Evolutionary conservation across 2,888 invertebrate genomes (phyloP).

Genomic region (Mellilla xanthometata): DNA sequence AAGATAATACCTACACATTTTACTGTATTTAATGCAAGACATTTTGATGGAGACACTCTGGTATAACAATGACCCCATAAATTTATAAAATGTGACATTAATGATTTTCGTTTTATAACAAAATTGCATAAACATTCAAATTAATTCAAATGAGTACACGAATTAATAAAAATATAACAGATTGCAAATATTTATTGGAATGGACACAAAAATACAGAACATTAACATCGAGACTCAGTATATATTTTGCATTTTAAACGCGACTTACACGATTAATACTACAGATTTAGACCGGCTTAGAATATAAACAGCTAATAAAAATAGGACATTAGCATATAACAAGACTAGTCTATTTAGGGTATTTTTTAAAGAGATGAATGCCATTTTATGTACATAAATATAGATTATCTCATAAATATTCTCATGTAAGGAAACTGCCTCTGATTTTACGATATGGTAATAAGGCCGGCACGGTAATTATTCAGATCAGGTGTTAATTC

Average conservation of each 20-base stretch:
- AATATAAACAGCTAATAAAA: constrained; percentile 36
- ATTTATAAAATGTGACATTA: constrained; percentile 31
- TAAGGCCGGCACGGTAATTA: constrained; percentile 9
- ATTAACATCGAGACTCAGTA: constrained; percentile 19
- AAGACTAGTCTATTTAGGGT: constrained; percentile 25
- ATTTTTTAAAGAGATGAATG: constrained; percentile 20
- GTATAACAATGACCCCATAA: constrained; percentile 20
- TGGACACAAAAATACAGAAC: constrained; percentile 18
- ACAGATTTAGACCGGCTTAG: constrained; percentile 23
- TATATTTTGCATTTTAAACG: constrained; percentile 23
- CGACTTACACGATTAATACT: constrained; percentile 22
- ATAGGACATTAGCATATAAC: constrained; percentile 30
- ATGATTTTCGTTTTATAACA: constrained; percentile 18
- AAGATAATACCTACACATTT: too few species aligned
- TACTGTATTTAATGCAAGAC: too few species aligned
- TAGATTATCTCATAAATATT: constrained; percentile 17
- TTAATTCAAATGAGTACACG: constrained; percentile 29
- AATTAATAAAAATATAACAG: constrained; percentile 18
- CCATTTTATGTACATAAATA: constrained; percentile 21
- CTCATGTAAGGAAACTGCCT: constrained; percentile 18
- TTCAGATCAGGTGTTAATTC: constrained; percentile 54
- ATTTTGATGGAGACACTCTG: constrained; percentile 6
- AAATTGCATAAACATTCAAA: constrained; percentile 33
- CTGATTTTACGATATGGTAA: constrained; percentile 18
- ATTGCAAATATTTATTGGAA: constrained; percentile 24